Evolutionary conservation across 2,113 vertebrate genomes (phyloP).

Genomic region (Capricornis sumatraensis): DNA sequence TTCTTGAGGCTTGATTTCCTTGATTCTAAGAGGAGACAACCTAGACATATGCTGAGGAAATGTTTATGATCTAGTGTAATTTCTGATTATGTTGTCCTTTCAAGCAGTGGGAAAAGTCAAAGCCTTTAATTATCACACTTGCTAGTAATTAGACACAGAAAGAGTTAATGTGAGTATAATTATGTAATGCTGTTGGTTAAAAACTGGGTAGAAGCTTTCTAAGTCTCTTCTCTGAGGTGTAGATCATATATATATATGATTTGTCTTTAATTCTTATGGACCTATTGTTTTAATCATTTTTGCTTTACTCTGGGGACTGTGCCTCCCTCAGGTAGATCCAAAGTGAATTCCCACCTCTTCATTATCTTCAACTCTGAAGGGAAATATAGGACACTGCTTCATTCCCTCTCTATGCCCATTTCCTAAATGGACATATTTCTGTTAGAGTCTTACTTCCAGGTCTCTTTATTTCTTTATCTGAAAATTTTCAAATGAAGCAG

Average conservation of each 20-base stretch:
- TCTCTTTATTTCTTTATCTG: neutral
- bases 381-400: neutral
- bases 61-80: neutral
- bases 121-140: neutral
- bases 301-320: too few relatives aligned
- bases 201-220: neutral
- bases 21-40: neutral
- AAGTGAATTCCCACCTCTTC: neutral
- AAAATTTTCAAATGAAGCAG: neutral
- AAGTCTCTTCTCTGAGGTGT: neutral
- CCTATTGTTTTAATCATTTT: neutral
- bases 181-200: neutral
- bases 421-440: neutral
- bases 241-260: neutral
- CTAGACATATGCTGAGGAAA: neutral
- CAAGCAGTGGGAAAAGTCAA: neutral
- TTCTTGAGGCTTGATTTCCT: neutral
- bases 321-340: too few relatives aligned
- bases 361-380: neutral
- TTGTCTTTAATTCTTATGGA: neutral
- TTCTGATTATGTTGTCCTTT: neutral
- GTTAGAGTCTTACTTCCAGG: neutral
- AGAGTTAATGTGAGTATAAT: neutral
- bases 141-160: neutral
- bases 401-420: neutral